Evolutionary conservation across 2,113 vertebrate genomes (phyloP).

Genomic region (Stictonetta naevosa): DNA sequence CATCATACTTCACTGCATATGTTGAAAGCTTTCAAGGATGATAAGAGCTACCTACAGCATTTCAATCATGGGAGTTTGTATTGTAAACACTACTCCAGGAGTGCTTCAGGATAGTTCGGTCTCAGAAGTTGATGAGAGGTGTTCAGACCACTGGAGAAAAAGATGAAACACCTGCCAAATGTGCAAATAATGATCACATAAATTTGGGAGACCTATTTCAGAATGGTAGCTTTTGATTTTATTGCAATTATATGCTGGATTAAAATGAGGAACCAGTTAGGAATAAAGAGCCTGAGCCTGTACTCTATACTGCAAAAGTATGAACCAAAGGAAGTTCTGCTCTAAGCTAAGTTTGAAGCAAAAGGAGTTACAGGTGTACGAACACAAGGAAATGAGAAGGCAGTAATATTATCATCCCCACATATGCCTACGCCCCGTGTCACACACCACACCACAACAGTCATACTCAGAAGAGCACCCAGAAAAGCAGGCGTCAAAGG

Average conservation of each 20-base stretch:
- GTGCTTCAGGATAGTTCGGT: slow-evolving; percentile 16
- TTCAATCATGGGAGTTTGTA: slow-evolving; percentile 48
- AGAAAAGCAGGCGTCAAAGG: not conserved
- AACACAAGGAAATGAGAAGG: not conserved
- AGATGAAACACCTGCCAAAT: slow-evolving; percentile 21
- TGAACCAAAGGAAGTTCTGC: not conserved
- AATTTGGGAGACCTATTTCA: not conserved
- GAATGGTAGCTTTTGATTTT: not conserved
- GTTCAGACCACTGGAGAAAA: not conserved
- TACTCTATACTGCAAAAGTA: not conserved
- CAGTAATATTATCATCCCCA: not conserved
- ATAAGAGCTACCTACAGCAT: slow-evolving; percentile 61
- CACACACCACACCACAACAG: not conserved
- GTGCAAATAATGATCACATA: slow-evolving; percentile 5
- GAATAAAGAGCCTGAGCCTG: not conserved
- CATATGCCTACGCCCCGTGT: not conserved
- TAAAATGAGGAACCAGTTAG: not conserved
- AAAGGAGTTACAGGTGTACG: not conserved
- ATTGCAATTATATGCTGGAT: not conserved
- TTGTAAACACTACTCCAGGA: slow-evolving; percentile 7
- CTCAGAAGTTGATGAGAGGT: slow-evolving; percentile 17
- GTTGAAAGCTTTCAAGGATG: slow-evolving; percentile 69
- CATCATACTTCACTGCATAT: slow-evolving; percentile 65
- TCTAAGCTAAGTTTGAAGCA: not conserved
- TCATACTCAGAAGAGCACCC: not conserved